A percentile compares a stretch with the other conserved stretches of the same genome.
These are phyloP conservation scores for Bembecia ichneumoniformis DNA, from an alignment of 2,888 invertebrate genomes.

Conservation along the genomic window DNA sequence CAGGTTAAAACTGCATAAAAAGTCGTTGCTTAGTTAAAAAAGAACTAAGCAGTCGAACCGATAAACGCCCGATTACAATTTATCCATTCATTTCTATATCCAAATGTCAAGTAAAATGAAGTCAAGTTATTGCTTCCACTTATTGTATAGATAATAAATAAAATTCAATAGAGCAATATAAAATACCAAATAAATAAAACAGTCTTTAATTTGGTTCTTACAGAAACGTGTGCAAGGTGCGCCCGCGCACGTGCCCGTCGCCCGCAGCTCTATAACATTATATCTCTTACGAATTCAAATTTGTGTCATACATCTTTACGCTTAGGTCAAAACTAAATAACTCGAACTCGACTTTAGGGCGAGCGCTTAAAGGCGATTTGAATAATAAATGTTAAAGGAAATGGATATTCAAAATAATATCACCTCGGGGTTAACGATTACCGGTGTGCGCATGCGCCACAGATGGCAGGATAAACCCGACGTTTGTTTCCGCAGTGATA, in stretches of 20 bases:
- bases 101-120: too few species aligned
- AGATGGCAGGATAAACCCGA: conserved; percentile 70
- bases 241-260: conserved; percentile 63
- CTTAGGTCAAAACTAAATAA: conserved; percentile 34
- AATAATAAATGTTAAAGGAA: conserved; percentile 62
- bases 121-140: too few species aligned
- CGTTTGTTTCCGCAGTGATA: conserved; percentile 73
- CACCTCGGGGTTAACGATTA: conserved; percentile 73
- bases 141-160: background rate
- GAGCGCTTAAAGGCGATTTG: conserved; percentile 49
- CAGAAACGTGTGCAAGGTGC: conserved; percentile 53
- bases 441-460: conserved; percentile 67
- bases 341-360: conserved; percentile 56
- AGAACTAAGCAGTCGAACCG: too few species aligned
- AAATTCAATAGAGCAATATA: conserved; percentile 7
- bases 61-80: too few species aligned
- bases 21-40: too few species aligned
- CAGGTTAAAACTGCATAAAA: too few species aligned
- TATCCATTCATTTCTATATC: too few species aligned
- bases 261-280: conserved; percentile 49
- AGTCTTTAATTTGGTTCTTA: conserved; percentile 37
- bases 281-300: conserved; percentile 66
- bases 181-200: conserved; percentile 34
- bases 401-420: conserved; percentile 71
- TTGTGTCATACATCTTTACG: conserved; percentile 67